A percentile compares a stretch with the other conserved stretches of the same genome.
Conservation (phyloP, 2,888 invertebrate species). For the Keiferia lycopersicella region DNA sequence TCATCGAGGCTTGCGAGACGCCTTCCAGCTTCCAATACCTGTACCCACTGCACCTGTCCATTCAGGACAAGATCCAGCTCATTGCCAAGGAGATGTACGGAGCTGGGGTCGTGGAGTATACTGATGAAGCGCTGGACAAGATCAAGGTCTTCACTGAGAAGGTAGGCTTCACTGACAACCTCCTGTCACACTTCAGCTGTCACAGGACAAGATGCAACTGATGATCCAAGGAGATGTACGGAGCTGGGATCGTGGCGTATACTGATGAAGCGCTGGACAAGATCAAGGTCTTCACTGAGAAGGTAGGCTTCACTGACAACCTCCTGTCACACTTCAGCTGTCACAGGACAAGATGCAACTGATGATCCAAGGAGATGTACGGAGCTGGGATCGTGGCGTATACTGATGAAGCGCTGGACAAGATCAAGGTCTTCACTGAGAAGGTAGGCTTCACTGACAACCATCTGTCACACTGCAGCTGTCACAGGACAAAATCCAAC, state of each 20-base stretch:
- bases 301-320: neutral
- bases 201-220: neutral
- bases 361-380: neutral
- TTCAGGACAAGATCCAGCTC: constrained; percentile 92
- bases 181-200: too few relatives aligned
- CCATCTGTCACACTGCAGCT: too few relatives aligned
- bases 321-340: too few relatives aligned
- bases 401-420: neutral
- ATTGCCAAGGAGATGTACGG: constrained; percentile 98
- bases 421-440: too few relatives aligned
- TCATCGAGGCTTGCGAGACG: constrained; percentile 87
- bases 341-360: neutral
- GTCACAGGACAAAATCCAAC: neutral
- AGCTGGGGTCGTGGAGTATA: constrained; percentile 91
- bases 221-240: neutral
- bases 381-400: neutral
- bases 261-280: neutral
- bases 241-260: neutral
- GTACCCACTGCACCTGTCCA: constrained; percentile 85
- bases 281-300: too few relatives aligned
- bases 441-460: neutral
- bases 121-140: constrained; percentile 85
- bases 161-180: constrained; percentile 66
- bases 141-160: constrained; percentile 87
- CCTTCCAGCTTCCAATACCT: constrained; percentile 84